Conservation (phyloP, 2,113 vertebrate genomes). For the Lagopus muta region DNA sequence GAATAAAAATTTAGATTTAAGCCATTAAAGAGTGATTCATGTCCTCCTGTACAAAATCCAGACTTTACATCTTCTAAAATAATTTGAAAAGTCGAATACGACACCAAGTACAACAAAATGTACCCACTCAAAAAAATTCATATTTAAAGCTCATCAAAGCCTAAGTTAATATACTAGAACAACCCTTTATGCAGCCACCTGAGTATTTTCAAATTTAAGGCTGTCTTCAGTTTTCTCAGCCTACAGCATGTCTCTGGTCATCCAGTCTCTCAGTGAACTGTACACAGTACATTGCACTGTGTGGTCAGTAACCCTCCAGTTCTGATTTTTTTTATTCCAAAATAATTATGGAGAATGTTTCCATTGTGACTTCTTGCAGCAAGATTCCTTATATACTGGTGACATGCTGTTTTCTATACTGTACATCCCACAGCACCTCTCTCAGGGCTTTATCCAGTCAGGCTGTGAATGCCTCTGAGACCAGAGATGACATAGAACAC, state of each 20-base stretch:
- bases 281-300: neutral
- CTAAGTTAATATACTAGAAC: neutral
- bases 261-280: neutral
- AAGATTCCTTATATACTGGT: neutral
- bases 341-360: neutral
- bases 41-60: neutral
- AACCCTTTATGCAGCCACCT: neutral
- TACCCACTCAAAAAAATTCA: neutral
- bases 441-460: neutral
- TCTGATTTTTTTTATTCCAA: neutral
- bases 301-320: neutral
- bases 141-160: neutral
- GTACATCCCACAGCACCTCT: neutral
- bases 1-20: neutral
- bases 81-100: neutral
- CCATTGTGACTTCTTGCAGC: neutral
- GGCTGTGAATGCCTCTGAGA: neutral
- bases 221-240: accelerated
- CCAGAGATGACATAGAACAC: neutral
- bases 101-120: neutral
- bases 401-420: neutral
- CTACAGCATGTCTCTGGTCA: neutral
- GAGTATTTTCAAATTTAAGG: neutral
- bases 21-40: neutral
- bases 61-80: neutral